phyloP scores from a whole-genome alignment of 2,113 vertebrate species.

The Amphiprion ocellaris region DNA sequence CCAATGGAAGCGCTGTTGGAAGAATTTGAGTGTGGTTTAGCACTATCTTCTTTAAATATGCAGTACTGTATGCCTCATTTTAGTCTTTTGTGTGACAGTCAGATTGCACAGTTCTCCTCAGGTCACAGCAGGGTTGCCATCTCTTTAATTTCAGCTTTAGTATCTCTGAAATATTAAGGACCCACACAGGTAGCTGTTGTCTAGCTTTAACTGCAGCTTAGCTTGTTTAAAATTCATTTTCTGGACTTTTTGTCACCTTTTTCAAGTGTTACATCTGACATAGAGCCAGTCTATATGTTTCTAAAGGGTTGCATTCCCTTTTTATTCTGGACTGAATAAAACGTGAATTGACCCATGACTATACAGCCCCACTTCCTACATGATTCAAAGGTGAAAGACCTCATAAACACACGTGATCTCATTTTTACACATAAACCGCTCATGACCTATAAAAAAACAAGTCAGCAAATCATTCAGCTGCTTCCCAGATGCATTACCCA shows the following conservation, averaged over 20 bases:
- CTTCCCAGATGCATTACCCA: conserved; percentile 25
- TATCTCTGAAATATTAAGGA: not conserved
- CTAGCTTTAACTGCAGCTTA: too few species aligned
- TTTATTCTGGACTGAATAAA: not conserved
- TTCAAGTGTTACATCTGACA: too few species aligned
- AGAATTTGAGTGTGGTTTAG: conserved; percentile 10
- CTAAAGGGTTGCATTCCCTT: conserved; percentile 1
- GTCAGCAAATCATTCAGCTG: conserved; percentile 8
- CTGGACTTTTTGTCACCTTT: too few species aligned
- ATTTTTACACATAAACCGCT: not conserved
- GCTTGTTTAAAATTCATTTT: too few species aligned
- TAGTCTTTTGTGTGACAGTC: conserved; percentile 4
- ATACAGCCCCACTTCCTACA: conserved; percentile 5
- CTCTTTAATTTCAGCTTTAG: not conserved
- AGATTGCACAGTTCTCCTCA: not conserved
- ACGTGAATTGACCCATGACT: not conserved
- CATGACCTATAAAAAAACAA: not conserved
- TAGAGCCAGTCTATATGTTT: not conserved
- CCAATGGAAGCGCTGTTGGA: not conserved
- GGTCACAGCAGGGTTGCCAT: conserved; percentile 15
- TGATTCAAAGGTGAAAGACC: conserved; percentile 28
- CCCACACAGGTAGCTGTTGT: not conserved
- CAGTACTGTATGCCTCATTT: not conserved
- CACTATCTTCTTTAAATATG: conserved; percentile 29
- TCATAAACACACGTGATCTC: conserved; percentile 44